phyloP scores from a whole-genome alignment of 2,797 vertebrate genomes.

The Hemitrygon akajei region DNA sequence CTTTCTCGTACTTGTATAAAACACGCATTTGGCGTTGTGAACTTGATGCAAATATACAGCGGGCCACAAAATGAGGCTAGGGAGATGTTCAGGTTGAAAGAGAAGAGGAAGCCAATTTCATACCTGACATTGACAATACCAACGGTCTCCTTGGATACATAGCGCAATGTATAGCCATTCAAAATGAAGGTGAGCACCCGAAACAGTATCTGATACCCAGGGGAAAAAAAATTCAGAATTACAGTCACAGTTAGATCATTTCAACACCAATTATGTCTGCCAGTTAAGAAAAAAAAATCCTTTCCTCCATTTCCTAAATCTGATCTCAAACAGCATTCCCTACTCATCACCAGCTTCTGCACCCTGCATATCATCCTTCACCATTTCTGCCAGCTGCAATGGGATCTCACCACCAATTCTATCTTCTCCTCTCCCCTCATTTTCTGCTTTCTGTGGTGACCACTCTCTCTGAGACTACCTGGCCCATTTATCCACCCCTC shows the following conservation, averaged over 20 bases:
- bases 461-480: too few relatives aligned
- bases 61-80: not conserved
- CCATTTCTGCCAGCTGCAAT: too few relatives aligned
- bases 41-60: too few relatives aligned
- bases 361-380: too few relatives aligned
- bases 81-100: not conserved
- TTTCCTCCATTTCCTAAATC: not conserved
- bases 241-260: not conserved
- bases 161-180: slow-evolving; percentile 90
- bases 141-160: slow-evolving; percentile 82
- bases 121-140: slow-evolving; percentile 93
- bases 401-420: too few relatives aligned
- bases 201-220: slow-evolving; percentile 72
- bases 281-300: not conserved
- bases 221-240: not conserved
- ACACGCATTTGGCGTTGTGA: not conserved
- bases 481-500: too few relatives aligned
- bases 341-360: too few relatives aligned
- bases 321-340: too few relatives aligned
- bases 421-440: too few relatives aligned
- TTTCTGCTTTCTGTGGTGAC: too few relatives aligned
- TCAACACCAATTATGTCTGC: not conserved
- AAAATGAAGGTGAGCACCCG: slow-evolving; percentile 80
- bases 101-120: slow-evolving; percentile 32
- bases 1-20: not conserved